A percentile compares a stretch with the other conserved stretches of the same genome.
Conservation (phyloP, 2,888 invertebrate species). For the Anthophora plumipes region DNA sequence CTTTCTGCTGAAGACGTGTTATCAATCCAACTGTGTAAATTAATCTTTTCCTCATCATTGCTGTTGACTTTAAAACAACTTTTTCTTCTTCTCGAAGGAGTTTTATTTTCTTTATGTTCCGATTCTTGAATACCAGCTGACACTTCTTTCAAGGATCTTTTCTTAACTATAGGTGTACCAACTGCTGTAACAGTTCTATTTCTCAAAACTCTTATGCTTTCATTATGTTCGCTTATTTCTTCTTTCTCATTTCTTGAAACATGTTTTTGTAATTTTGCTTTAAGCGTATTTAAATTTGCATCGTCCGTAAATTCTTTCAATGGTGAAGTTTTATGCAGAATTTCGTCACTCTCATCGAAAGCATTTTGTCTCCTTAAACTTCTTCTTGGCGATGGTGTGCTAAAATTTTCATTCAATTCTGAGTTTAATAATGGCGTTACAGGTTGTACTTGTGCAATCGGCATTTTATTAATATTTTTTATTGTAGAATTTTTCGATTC, state of each 20-base stretch:
- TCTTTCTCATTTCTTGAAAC: background rate
- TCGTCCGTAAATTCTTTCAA: background rate
- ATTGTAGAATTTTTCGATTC: no score
- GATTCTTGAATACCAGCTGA: background rate
- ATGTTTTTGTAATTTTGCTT: background rate
- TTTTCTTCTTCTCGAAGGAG: slow-evolving; percentile 40
- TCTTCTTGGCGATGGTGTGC: slow-evolving; percentile 13
- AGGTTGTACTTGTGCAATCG: no score
- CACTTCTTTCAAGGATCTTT: slow-evolving; percentile 25
- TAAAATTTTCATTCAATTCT: no score
- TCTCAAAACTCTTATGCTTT: slow-evolving; percentile 55
- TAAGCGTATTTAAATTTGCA: background rate
- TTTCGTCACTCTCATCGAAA: background rate
- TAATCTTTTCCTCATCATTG: background rate
- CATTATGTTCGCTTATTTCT: background rate
- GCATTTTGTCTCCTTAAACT: slow-evolving; percentile 26
- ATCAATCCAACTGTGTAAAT: slow-evolving; percentile 10
- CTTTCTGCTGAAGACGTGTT: slow-evolving; percentile 10
- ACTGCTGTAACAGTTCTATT: slow-evolving; percentile 59
- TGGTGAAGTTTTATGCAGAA: background rate
- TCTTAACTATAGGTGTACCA: slow-evolving; percentile 30
- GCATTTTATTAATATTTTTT: no score
- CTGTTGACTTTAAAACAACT: slow-evolving; percentile 9
- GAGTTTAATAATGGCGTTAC: no score
- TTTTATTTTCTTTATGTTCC: slow-evolving; percentile 51